Evolutionary conservation across 2,113 vertebrate genomes (phyloP).

Genomic region (Sminthopsis crassicaudata): DNA sequence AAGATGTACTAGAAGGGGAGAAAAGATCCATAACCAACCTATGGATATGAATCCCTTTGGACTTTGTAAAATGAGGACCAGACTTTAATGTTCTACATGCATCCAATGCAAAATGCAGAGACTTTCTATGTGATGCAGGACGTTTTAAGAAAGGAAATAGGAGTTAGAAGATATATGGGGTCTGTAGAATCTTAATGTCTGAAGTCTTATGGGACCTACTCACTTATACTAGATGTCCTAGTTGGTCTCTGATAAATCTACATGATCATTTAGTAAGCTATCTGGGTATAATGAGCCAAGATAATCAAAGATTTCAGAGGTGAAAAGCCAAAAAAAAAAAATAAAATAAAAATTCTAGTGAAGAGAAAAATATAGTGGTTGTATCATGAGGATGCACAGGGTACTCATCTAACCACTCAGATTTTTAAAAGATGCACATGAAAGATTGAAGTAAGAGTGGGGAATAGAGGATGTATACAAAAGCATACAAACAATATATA

Average conservation of each 20-base stretch:
- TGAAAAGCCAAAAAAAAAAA: not conserved
- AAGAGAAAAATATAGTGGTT: not conserved
- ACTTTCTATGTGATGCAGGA: not conserved
- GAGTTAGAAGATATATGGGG: not conserved
- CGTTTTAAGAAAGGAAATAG: not conserved
- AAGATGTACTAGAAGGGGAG: not conserved
- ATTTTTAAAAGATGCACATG: not conserved
- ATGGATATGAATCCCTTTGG: not conserved
- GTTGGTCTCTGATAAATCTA: not conserved
- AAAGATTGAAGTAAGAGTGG: not conserved
- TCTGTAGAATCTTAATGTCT: not conserved
- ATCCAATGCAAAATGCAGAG: not conserved
- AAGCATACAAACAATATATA: not conserved
- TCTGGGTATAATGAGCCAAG: not conserved
- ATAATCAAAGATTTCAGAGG: not conserved
- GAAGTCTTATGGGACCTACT: not conserved
- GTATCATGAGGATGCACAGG: not conserved
- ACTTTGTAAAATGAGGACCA: not conserved
- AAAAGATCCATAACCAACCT: not conserved
- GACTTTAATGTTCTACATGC: not conserved
- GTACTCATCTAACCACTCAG: not conserved
- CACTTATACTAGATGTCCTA: not conserved
- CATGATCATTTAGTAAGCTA: not conserved
- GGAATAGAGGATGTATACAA: not conserved
- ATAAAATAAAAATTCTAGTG: not conserved